These are phyloP conservation scores for Alexandromys fortis DNA, from an alignment of 2,113 vertebrate species.

Conservation along the genomic window DNA sequence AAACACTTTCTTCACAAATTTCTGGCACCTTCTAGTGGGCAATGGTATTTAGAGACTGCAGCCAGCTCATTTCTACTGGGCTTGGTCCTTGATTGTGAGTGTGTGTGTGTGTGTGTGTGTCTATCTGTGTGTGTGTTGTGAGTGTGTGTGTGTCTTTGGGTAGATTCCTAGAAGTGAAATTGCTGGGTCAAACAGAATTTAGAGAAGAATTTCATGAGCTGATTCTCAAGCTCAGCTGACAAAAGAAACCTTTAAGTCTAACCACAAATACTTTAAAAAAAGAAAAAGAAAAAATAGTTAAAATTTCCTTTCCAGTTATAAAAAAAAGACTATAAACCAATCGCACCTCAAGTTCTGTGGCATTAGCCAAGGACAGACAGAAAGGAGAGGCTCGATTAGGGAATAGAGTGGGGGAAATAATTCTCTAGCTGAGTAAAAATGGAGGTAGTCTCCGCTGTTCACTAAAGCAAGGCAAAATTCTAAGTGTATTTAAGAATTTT, in stretches of 20 bases:
- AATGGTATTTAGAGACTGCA: not conserved
- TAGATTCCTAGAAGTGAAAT: not conserved
- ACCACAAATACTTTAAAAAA: not conserved
- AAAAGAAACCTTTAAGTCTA: not conserved
- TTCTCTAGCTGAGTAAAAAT: not conserved
- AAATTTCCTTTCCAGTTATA: not conserved
- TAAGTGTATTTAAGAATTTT: not conserved
- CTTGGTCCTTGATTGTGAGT: not conserved
- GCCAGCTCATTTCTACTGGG: not conserved
- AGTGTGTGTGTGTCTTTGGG: not conserved
- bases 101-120: not conserved
- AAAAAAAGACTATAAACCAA: not conserved
- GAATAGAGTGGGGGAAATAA: not conserved
- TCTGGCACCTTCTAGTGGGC: not conserved
- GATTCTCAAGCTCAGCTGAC: not conserved
- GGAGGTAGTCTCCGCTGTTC: not conserved
- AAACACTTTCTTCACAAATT: slow-evolving; percentile 3
- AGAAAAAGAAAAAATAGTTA: not conserved
- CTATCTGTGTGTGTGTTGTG: not conserved
- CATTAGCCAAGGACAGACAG: not conserved
- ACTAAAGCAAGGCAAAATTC: not conserved
- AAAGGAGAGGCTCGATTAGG: not conserved
- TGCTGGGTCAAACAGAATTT: not conserved
- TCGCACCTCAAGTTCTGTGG: not conserved
- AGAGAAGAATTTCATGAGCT: not conserved